Evolutionary conservation across 2,888 invertebrate genomes (phyloP), one percentile per base, ranked within the genome.

Genomic region (Cremastinae sp.): DNA sequence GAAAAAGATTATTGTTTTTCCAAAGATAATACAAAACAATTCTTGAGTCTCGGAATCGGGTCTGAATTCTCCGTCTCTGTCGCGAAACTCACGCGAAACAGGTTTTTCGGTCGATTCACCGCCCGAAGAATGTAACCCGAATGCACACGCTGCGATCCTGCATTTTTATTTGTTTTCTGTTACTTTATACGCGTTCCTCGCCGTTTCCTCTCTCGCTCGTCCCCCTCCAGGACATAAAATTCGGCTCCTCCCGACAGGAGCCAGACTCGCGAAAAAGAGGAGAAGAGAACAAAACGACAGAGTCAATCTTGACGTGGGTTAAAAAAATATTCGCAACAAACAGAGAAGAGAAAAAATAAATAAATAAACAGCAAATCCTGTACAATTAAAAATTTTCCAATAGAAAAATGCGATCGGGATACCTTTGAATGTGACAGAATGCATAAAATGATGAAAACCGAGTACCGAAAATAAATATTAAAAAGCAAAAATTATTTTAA

Each of bases 71-170:
- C 22, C 22, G 14, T 7, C 18, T 1, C 49, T 28, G 28, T 18
- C 35, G 12, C 9, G 37, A 22, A 39, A 49, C 47, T 41, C 35
- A 37, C 28, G 61, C 61, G 64, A 41, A 75, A 75, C 75, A 72
- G 75, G 75, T 75, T 71, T 75, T 75, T 75, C 75, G 72, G 68
- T 49, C 68, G 61, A n/a, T 12, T 68, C 56, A 55, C 61, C 18
- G 53, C 14, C 28, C 62, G 41, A 69, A 68, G 75, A 72, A 75
- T 72, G 75, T 62, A 68, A 66, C 37, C 62, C 41, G 68, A 28
- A 43, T 66, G 61, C 28, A 37, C 64, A 55, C 61, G 61, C 41
- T 51, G 61, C 51, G 43, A 43, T 41, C 56, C 39, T 68, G 55
- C 18, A 56, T 68, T 56, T 62, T n/a, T 53, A 8, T 37, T 66